Conservation (phyloP, 2,113 vertebrate species). For the Genyomyrus donnyi region DNA sequence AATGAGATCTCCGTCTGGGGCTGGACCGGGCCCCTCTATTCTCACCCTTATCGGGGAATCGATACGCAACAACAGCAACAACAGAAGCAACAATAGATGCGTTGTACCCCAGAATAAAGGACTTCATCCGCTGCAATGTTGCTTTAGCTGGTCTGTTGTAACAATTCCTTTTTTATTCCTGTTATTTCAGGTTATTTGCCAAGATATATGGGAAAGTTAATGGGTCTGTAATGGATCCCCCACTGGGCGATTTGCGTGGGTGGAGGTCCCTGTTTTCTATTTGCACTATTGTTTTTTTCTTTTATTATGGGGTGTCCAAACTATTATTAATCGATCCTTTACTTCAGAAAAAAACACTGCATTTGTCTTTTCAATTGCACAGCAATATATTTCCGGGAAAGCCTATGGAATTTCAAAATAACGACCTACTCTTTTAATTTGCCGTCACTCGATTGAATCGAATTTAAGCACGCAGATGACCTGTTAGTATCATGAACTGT, state of each 20-base stretch:
- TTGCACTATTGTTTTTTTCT: not conserved
- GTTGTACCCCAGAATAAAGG: not conserved
- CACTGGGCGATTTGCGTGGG: not conserved
- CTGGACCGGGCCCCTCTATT: not conserved
- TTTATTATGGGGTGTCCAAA: not conserved
- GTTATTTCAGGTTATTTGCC: not conserved
- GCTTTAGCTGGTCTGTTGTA: not conserved
- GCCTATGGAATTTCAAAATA: not conserved
- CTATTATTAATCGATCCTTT: not conserved
- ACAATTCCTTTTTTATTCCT: not conserved
- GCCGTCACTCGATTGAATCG: not conserved
- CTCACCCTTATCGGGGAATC: conserved; percentile 1
- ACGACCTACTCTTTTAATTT: not conserved
- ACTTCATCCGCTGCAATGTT: not conserved
- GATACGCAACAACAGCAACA: not conserved
- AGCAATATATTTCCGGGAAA: not conserved
- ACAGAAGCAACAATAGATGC: not conserved
- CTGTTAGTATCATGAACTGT: not conserved
- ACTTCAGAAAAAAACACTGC: not conserved
- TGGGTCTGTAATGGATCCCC: not conserved
- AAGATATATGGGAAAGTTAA: conserved; percentile 1
- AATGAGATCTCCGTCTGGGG: not conserved
- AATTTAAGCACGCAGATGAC: not conserved
- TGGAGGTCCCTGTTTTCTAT: not conserved
- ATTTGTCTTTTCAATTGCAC: not conserved